Evolutionary conservation across 2,888 invertebrate genomes (phyloP).

Genomic region (Sarcophaga rosellei): DNA sequence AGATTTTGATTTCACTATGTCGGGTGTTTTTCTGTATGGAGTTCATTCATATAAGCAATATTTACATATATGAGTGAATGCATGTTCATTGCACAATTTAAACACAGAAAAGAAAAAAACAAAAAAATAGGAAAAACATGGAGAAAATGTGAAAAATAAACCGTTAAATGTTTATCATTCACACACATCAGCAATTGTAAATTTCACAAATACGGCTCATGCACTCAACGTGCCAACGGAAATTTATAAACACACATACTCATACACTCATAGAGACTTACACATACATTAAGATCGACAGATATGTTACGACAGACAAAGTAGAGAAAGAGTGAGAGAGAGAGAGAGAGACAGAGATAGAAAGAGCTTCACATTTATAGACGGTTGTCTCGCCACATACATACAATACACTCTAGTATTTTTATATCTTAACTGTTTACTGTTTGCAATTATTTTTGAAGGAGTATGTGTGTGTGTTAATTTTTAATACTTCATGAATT

Average conservation of each 20-base stretch:
- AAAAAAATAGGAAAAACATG: neutral
- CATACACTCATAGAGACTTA: neutral
- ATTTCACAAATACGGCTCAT: slow-evolving; percentile 15
- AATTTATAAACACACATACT: neutral
- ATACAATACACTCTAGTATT: neutral
- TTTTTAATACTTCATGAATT: slow-evolving; percentile 38
- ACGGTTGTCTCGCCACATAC: slow-evolving; percentile 17
- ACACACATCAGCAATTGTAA: slow-evolving; percentile 47
- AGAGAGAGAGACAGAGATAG: too few species aligned
- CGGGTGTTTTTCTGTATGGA: neutral
- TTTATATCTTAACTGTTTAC: neutral
- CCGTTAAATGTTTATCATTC: slow-evolving; percentile 50
- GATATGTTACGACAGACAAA: too few species aligned
- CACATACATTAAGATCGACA: neutral
- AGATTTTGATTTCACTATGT: neutral
- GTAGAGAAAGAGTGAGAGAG: too few species aligned
- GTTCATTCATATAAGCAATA: too few species aligned
- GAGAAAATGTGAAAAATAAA: neutral
- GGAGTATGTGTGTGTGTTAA: neutral
- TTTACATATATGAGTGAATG: slow-evolving; percentile 4
- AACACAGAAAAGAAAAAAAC: slow-evolving; percentile 17
- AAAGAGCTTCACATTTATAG: neutral
- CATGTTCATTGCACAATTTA: slow-evolving; percentile 40
- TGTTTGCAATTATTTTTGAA: neutral
- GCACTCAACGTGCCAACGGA: neutral